phyloP scores from a whole-genome alignment of 2,888 invertebrate species.

The Rhagonycha fulva region DNA sequence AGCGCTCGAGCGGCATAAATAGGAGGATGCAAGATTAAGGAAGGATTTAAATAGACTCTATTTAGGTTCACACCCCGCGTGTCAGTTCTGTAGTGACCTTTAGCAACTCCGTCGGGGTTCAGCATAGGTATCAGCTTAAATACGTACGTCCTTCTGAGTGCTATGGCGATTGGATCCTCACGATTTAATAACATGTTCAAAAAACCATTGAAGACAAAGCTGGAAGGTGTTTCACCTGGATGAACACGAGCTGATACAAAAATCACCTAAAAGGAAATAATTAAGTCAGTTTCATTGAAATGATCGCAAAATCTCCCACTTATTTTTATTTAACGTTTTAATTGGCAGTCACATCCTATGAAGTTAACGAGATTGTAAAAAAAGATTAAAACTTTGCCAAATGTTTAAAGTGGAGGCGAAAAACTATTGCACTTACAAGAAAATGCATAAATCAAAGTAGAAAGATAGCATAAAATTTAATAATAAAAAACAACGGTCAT shows the following conservation, averaged over 20 bases:
- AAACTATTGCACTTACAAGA: no score
- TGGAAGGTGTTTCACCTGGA: slow-evolving; percentile 90
- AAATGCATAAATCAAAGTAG: no score
- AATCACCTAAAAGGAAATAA: slow-evolving; percentile 63
- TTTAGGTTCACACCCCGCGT: slow-evolving; percentile 87
- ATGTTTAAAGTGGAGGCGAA: no score
- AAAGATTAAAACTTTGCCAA: no score
- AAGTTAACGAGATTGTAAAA: no score
- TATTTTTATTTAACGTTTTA: no score
- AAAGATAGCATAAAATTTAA: no score
- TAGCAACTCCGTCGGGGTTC: slow-evolving; percentile 88
- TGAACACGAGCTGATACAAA: slow-evolving; percentile 89
- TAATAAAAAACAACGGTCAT: no score
- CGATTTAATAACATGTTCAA: slow-evolving; percentile 76
- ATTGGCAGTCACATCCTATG: no score
- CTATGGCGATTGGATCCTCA: slow-evolving; percentile 75
- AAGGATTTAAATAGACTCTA: slow-evolving; percentile 82
- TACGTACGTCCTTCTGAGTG: slow-evolving; percentile 75
- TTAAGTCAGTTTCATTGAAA: neutral
- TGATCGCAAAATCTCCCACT: no score
- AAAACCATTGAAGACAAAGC: slow-evolving; percentile 88
- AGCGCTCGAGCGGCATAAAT: slow-evolving; percentile 83
- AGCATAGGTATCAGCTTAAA: slow-evolving; percentile 90
- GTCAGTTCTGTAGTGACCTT: slow-evolving; percentile 87
- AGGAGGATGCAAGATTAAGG: slow-evolving; percentile 74